Evolutionary conservation across 1,140 invertebrate genomes (phyloP), one percentile per base, ranked within the genome.

Genomic region (Babylonia areolata): DNA sequence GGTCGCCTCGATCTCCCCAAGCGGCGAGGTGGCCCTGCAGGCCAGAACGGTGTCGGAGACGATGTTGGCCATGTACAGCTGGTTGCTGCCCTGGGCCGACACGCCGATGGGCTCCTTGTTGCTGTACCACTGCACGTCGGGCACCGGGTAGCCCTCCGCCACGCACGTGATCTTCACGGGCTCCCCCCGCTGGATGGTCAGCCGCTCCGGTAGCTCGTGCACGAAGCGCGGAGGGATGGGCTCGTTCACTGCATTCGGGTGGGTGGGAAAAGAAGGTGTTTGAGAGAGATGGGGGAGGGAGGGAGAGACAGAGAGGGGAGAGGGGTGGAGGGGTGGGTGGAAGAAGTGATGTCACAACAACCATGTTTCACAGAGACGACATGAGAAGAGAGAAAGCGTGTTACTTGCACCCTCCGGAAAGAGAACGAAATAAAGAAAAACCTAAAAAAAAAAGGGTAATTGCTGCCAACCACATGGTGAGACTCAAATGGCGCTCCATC

Each of bases 101-200:
- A 73, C 82, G 2, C 82, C 82, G 20, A 84, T 31, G 17, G 82
- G 82, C 64, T 84, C 82, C 2, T 69, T 69, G 11, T 75, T 33
- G 28, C 69, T 64, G 17, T 42, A 84, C 82, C 82, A 84, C 69
- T 28, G 35, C 35, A 84, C 69, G 5, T 84, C 82, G 40, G 82
- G 82, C 12, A 84, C 69, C 3, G 82, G 82, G 37, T 28, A 84
- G 20, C 82, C 82, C n/a, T 84, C 64, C 6, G 82, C 82, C 17
- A 31, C 82, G 40, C 82, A 84, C 37, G 82, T 84, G 82, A 84
- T 84, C 69, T 73, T 84, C 58, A 84, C 64, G 12, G 82, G 35
- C 37, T 84, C 82, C 2, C 82, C 82, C 46, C n/a, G 40, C 31
- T 69, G 40, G 69, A 84, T 33, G 23, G 35, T 33, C 5, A 84